Conservation (phyloP, 2,888 invertebrate genomes). For the Hyposoter didymator region DNA sequence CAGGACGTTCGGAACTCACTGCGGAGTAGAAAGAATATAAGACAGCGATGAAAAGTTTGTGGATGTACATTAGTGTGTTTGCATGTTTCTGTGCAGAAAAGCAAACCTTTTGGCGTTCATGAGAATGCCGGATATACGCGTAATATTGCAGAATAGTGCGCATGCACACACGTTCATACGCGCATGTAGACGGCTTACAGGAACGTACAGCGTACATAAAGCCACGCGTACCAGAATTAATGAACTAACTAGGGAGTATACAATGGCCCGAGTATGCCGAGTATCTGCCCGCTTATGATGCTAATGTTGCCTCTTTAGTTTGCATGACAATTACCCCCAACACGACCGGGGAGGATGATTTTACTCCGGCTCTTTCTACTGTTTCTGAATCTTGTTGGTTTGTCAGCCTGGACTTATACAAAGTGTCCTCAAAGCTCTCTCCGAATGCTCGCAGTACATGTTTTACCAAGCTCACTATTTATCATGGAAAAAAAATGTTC, state of each 20-base stretch:
- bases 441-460: neutral
- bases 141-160: constrained; percentile 67
- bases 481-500: neutral
- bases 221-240: constrained; percentile 77
- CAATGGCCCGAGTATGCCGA: constrained; percentile 79
- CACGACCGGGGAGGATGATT: constrained; percentile 39
- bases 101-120: constrained; percentile 19
- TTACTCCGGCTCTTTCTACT: constrained; percentile 42
- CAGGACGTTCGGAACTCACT: constrained; percentile 48
- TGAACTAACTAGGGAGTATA: constrained; percentile 80
- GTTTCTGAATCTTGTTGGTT: constrained; percentile 33
- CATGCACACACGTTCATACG: constrained; percentile 26
- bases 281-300: constrained; percentile 82
- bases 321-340: constrained; percentile 82
- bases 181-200: neutral
- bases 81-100: constrained; percentile 24
- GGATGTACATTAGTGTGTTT: neutral
- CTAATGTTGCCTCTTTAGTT: constrained; percentile 82
- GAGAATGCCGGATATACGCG: constrained; percentile 67
- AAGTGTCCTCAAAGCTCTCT: neutral
- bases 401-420: constrained; percentile 32
- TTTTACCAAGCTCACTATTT: neutral
- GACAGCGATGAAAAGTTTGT: constrained; percentile 47
- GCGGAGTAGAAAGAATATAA: constrained; percentile 51
- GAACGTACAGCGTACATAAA: constrained; percentile 62